phyloP scores from a whole-genome alignment of 2,888 invertebrate species.

The Zele albiditarsus region DNA sequence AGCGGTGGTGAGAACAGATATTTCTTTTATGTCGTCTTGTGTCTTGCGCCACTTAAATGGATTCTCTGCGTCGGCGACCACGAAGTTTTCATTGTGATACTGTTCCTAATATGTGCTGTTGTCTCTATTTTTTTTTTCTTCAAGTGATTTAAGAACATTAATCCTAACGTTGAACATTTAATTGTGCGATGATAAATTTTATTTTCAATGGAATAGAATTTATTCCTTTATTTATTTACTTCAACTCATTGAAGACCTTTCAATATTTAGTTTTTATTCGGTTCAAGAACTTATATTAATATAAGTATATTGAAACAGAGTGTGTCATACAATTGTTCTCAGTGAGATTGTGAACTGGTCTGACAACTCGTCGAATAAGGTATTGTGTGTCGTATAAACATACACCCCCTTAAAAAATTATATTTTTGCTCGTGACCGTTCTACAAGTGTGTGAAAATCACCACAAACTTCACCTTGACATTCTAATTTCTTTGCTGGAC shows the following conservation, averaged over 20 bases:
- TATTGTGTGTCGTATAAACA: slow-evolving; percentile 25
- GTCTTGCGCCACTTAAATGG: slow-evolving; percentile 15
- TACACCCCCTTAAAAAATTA: slow-evolving; percentile 12
- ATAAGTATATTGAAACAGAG: background rate
- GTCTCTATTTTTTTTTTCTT: background rate
- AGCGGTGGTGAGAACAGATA: slow-evolving; percentile 25
- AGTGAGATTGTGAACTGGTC: slow-evolving; percentile 23
- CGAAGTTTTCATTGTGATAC: background rate
- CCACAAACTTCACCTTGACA: slow-evolving; percentile 43
- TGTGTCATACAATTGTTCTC: slow-evolving; percentile 14
- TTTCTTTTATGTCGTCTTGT: slow-evolving; percentile 20
- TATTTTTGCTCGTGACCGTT: slow-evolving; percentile 36
- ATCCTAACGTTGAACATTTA: background rate
- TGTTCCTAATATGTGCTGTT: background rate
- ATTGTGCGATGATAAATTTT: background rate
- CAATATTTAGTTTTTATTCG: too few relatives aligned
- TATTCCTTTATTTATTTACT: too few relatives aligned
- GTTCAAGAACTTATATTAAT: too few relatives aligned
- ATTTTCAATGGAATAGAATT: too few relatives aligned
- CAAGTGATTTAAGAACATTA: background rate
- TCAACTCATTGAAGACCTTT: too few relatives aligned
- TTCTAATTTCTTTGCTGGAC: slow-evolving; percentile 41
- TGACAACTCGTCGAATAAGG: slow-evolving; percentile 35
- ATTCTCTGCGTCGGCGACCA: background rate
- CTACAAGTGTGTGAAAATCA: slow-evolving; percentile 34